phyloP scores from a whole-genome alignment of 1,140 invertebrate genomes.

The Zaprionus inermis region DNA sequence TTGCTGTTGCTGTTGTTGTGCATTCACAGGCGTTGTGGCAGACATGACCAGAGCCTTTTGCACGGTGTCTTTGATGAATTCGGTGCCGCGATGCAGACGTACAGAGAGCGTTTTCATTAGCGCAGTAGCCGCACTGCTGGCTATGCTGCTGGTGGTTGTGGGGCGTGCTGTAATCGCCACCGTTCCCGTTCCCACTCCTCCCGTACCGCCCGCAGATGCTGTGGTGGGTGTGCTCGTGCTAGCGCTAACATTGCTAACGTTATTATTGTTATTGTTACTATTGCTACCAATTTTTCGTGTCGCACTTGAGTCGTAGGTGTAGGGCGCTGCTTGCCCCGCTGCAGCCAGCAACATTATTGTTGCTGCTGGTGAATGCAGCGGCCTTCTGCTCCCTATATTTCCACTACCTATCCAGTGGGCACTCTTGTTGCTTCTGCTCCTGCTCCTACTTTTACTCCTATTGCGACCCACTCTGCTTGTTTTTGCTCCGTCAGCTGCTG shows the following conservation, averaged over 20 bases:
- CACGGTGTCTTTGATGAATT: constrained; percentile 85
- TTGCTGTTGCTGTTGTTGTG: constrained; percentile 9
- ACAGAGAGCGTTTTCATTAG: constrained; percentile 83
- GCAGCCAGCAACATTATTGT: constrained; percentile 70
- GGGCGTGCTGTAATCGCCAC: constrained; percentile 46
- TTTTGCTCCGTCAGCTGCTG: constrained; percentile 49
- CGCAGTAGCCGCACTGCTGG: constrained; percentile 57
- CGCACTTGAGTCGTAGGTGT: constrained; percentile 49
- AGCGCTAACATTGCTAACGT: constrained; percentile 57
- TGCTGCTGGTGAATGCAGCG: constrained; percentile 26
- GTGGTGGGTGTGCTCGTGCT: constrained; percentile 55
- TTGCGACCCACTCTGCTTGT: constrained; percentile 21
- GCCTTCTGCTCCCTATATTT: not conserved
- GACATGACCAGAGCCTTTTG: constrained; percentile 81
- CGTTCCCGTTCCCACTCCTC: constrained; percentile 31
- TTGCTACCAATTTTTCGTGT: constrained; percentile 51
- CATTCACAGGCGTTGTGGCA: constrained; percentile 42
- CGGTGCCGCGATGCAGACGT: constrained; percentile 85
- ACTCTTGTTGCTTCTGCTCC: constrained; percentile 6
- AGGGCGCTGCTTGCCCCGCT: constrained; percentile 64
- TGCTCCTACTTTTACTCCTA: constrained; percentile 1
- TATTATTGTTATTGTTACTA: constrained; percentile 43
- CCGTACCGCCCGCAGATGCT: constrained; percentile 10
- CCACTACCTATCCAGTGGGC: not conserved
- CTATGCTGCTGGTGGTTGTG: constrained; percentile 35